A percentile compares a stretch with the other conserved stretches of the same genome.
These are phyloP conservation scores for Amazona ochrocephala DNA, from an alignment of 2,797 vertebrate species.

Conservation along the genomic window DNA sequence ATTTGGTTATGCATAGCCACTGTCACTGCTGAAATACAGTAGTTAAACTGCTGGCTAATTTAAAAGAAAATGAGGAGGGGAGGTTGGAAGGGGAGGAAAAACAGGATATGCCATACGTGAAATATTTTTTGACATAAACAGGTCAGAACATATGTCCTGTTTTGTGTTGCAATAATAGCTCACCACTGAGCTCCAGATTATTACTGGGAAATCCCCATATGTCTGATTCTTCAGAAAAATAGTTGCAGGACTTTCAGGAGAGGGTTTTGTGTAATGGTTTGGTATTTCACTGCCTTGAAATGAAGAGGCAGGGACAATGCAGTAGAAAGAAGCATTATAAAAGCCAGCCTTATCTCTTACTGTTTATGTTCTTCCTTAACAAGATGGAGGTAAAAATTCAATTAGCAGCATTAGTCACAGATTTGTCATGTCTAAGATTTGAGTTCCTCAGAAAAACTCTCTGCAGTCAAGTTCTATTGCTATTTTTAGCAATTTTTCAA, in stretches of 20 bases:
- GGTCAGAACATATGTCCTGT: background rate
- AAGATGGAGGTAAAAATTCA: slow-evolving; percentile 46
- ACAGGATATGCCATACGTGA: background rate
- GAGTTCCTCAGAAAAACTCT: slow-evolving; percentile 35
- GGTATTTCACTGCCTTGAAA: background rate
- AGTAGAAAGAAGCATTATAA: background rate
- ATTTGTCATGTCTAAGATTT: background rate
- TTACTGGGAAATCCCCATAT: background rate
- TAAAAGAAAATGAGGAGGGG: background rate
- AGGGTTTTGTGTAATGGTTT: background rate
- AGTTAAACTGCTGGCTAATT: background rate
- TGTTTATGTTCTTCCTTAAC: background rate
- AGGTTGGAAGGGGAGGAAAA: background rate
- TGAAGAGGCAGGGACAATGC: background rate
- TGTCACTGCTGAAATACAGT: background rate
- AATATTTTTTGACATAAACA: background rate
- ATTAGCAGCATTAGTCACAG: slow-evolving; percentile 41
- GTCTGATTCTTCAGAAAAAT: background rate
- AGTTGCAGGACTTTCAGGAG: background rate
- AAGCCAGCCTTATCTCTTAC: background rate
- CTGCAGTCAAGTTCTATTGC: slow-evolving; percentile 42
- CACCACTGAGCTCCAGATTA: background rate
- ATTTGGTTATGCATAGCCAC: background rate
- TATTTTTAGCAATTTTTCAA: slow-evolving; percentile 70
- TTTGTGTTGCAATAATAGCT: background rate